Base-by-base conservation (phyloP, 2,888 invertebrate species). In the Spatulosminthurus flaviceps region DNA sequence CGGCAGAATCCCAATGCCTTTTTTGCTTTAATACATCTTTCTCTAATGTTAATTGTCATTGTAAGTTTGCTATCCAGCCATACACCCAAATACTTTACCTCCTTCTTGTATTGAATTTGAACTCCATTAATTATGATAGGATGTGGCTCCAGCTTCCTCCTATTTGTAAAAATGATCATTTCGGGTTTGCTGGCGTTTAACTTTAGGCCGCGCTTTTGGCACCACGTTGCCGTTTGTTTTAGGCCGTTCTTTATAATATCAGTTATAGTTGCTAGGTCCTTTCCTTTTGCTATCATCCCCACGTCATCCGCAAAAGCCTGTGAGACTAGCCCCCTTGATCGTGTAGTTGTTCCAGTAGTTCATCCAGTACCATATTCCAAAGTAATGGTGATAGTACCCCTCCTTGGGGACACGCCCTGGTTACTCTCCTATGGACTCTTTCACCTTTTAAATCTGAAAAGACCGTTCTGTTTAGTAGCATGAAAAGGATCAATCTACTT, bases 301-400 rank as follows among this genome's bases (percentile, higher is more conserved):
- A 64, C n/a, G 16, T 64, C 64, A 64, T 64, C 64, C 7, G 64
- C 64, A 64, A 24, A 64, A 7, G 19, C 26, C 24, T 64, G 64
- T 4, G 26, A 19, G 11, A 64, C 2, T 11, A 64, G 24, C 13
- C 11, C 11, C n/a, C n/a, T n/a, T 64, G 64, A 26, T 9, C n/a
- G 4, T 51, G 11, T 11, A 64, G 64, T 11, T 64, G 11, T 2
- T 16, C 13, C 22, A 64, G 11, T 22, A 64, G 2, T 24, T 22
- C 13, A 26, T 64, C 26, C 2, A 64, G 11, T 2, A 26, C 64
- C 9, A 64, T 22, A n/a, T 22, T 21, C 64, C 26, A 64, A 4
- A 64, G 21, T 19, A 64, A n/a, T 9, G 64, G 64, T 7, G 64
- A 64, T 2, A 24, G 22, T 26, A 64, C 64, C 2, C 64, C 64